These are phyloP conservation scores for Drosophila setosimentum DNA, from an alignment of 2,888 invertebrate species.

Conservation along the genomic window DNA sequence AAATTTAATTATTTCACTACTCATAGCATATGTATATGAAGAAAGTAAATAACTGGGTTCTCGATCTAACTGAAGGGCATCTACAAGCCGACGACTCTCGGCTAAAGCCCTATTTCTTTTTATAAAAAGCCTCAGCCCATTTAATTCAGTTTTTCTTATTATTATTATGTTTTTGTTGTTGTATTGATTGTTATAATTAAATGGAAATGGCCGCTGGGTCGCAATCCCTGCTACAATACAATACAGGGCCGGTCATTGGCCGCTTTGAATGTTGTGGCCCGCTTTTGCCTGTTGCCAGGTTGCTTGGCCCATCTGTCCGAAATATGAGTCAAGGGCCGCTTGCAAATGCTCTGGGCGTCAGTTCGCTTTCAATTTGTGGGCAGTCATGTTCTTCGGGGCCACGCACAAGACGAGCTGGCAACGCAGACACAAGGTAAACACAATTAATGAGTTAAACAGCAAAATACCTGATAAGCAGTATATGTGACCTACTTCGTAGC, in stretches of 20 bases:
- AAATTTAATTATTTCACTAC: background rate
- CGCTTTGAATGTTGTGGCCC: slow-evolving; percentile 64
- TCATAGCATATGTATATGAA: no score
- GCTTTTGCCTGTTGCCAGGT: slow-evolving; percentile 63
- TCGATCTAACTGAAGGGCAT: background rate
- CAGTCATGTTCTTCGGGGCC: slow-evolving; percentile 68
- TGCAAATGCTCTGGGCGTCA: slow-evolving; percentile 39
- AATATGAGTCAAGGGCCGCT: slow-evolving; percentile 30
- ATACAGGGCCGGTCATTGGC: slow-evolving; percentile 34
- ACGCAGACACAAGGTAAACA: slow-evolving; percentile 57
- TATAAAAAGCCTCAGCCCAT: background rate
- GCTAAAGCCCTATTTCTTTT: background rate
- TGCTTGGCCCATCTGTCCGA: slow-evolving; percentile 42
- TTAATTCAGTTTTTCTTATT: background rate
- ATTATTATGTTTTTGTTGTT: slow-evolving; percentile 3
- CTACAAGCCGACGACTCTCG: background rate
- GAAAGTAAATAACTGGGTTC: background rate
- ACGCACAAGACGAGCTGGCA: slow-evolving; percentile 51
- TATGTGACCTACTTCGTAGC: background rate
- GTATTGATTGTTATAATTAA: slow-evolving; percentile 58
- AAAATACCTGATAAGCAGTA: background rate
- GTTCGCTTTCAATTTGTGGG: slow-evolving; percentile 64
- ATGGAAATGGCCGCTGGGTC: slow-evolving; percentile 2
- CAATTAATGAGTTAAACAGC: slow-evolving; percentile 24
- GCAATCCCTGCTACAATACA: slow-evolving; percentile 7